Conservation (phyloP, 1,140 invertebrate genomes). For the Lepidurus packardi region DNA sequence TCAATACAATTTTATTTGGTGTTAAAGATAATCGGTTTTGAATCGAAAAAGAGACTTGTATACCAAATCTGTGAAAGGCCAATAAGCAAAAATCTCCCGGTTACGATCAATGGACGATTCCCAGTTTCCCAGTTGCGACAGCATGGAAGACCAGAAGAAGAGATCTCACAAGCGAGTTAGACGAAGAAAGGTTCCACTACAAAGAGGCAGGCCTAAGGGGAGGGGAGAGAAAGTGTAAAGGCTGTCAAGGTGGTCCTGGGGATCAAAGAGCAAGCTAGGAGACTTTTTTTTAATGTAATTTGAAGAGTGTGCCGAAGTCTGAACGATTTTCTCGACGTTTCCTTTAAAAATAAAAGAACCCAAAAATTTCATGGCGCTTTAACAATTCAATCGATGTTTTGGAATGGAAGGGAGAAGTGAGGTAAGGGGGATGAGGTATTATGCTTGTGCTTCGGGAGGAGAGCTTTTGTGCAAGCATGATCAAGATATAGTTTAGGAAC, state of each 20-base stretch:
- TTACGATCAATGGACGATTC: too few relatives aligned
- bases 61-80: too few relatives aligned
- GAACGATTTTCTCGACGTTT: slow-evolving; percentile 2
- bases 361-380: background rate
- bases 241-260: background rate
- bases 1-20: too few relatives aligned
- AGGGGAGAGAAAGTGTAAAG: background rate
- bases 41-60: too few relatives aligned
- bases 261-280: background rate
- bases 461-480: background rate
- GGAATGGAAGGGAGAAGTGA: too few relatives aligned
- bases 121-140: too few relatives aligned
- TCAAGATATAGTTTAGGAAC: slow-evolving; percentile 3
- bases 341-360: background rate
- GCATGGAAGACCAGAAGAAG: background rate
- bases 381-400: background rate
- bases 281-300: background rate
- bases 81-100: too few relatives aligned
- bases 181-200: background rate
- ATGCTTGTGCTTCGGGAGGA: too few relatives aligned
- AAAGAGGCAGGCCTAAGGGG: background rate
- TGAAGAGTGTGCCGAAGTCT: background rate
- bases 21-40: too few relatives aligned
- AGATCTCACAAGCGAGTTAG: background rate
- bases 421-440: too few relatives aligned